Percentiles rank a stretch among this genome's conserved stretches.
phyloP scores from a whole-genome alignment of 2,888 invertebrate species.

The Biston stratarius region DNA sequence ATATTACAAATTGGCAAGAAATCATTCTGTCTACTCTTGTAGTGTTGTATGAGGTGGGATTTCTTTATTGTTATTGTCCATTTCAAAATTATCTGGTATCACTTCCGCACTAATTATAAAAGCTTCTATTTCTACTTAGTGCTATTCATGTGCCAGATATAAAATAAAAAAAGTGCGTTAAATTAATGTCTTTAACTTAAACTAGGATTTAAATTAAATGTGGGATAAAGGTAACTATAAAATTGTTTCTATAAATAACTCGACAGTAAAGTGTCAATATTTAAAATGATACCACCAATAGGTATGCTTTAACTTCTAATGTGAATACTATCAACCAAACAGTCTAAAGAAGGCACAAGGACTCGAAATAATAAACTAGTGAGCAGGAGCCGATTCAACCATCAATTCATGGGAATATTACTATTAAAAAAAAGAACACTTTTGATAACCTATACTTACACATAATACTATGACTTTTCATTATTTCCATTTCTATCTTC shows the following conservation, averaged over 20 bases:
- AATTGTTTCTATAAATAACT: slow-evolving; percentile 7
- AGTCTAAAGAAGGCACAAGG: slow-evolving; percentile 53
- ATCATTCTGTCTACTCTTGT: slow-evolving; percentile 25
- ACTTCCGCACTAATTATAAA: slow-evolving; percentile 36
- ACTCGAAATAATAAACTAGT: slow-evolving; percentile 37
- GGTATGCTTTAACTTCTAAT: slow-evolving; percentile 12
- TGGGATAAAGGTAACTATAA: slow-evolving; percentile 14
- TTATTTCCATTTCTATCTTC: too few species aligned
- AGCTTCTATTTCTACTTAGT: slow-evolving; percentile 43
- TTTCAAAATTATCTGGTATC: slow-evolving; percentile 22
- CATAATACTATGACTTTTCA: neutral
- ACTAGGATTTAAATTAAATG: slow-evolving; percentile 2
- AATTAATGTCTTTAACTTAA: slow-evolving; percentile 20
- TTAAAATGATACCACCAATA: slow-evolving; percentile 6
- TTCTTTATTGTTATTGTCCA: slow-evolving; percentile 41
- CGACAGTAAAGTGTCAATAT: slow-evolving; percentile 1
- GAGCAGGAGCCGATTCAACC: slow-evolving; percentile 23
- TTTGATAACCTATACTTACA: too few species aligned
- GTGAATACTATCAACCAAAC: slow-evolving; percentile 29
- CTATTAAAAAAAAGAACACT: neutral
- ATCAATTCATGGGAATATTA: neutral
- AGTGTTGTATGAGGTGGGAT: slow-evolving; percentile 38
- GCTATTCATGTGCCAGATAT: slow-evolving; percentile 35
- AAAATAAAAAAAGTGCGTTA: slow-evolving; percentile 19
- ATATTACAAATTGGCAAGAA: slow-evolving; percentile 45